Evolutionary conservation across 2,797 vertebrate genomes (phyloP), one percentile per base, ranked within the genome.

Genomic region (Betta splendens): DNA sequence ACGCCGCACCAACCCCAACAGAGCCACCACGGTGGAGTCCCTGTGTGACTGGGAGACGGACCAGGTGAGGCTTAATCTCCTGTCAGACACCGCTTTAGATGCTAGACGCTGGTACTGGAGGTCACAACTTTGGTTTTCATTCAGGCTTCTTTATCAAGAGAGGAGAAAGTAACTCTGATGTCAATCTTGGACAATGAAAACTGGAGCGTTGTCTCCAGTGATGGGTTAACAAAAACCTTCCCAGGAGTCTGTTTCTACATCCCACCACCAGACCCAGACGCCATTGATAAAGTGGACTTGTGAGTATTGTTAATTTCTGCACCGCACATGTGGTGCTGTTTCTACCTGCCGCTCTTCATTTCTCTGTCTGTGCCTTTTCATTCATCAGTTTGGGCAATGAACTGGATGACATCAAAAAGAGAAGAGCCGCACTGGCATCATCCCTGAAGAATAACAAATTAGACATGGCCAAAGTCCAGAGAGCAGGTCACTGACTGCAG

Each of bases 1-100:
- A 21, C 92, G 97, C 20, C 93, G 93, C 62, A 73, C 0, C 3
- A 15, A 11, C 2, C 73, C 89, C n/a, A 80, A 47, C 55, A 91
- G 91, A 70, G 62, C 94, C 15, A 62, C 92, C 78, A 93, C 64
- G 0, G 84, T 98, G 76, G 93, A 97, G 65, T 91, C 94, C 20
- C 90, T 99, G 57, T 99, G 97, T n/a, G 97, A 99, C 87, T 99
- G 96, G 96, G 93, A 92, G 53, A 90, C 92, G 0, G 89, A 91
- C 29, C 83, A 86, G 89, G 93, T 94, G 38, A 10, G 42, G 20
- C 45, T 17, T 13, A 17, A 3, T 28, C 4, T 35, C 37, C 9
- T 50, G 13, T 63, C 26, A 8, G 16, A 37, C 4, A 3, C 17
- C 5, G 15, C 8, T 35, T n/a, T 33, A 5, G 25, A 2, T 35